Base-by-base conservation (phyloP, 2,113 vertebrate genomes). In the Lophius piscatorius region DNA sequence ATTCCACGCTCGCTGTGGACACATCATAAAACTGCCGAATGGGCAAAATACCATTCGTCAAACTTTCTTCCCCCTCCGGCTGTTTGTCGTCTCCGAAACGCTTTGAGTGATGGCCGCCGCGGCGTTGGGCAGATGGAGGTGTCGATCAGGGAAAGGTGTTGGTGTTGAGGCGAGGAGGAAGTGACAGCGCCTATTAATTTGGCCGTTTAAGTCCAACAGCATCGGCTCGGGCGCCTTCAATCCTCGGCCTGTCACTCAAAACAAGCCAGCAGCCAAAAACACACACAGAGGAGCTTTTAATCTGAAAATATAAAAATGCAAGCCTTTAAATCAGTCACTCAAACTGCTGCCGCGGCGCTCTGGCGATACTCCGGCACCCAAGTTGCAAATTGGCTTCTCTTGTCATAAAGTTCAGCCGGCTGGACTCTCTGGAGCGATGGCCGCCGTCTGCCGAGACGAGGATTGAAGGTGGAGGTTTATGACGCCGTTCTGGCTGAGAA, bases 121-220 rank as follows among this genome's bases (percentile, higher is more conserved):
- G 29, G 45, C 41, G 12, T 40, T n/a, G 69, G 64, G 29, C 72
- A 68, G 49, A 74, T 78, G 65, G 69, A 61, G 44, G 52, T 78
- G 80, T 73, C 73, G n/a, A 34, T 88, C 65, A 82, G 11, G 9
- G 9, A 21, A 38, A 11, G 18, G 46, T 20, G 51, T 10, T 40
- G 66, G 45, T 44, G 78, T 45, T 28, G 55, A 51, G 47, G 55
- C 47, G 16, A 63, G 66, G 45, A 36, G 75, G 69, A 66, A 80
- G 48, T 81, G 87, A 88, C 87, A 83, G 87, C 74, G 63, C 35
- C 83, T 73, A 81, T 87, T 90, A 82, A 89, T 89, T 88, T 87
- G 72, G 56, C 73, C 51, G 36, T 85, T 89, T 88, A 80, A 81
- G 83, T 78, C 85, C 76, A 71, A 84, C 78, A 70, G 60, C 52